Evolutionary conservation across 1,140 invertebrate species (phyloP).

Genomic region (Armadillidium nasatum): DNA sequence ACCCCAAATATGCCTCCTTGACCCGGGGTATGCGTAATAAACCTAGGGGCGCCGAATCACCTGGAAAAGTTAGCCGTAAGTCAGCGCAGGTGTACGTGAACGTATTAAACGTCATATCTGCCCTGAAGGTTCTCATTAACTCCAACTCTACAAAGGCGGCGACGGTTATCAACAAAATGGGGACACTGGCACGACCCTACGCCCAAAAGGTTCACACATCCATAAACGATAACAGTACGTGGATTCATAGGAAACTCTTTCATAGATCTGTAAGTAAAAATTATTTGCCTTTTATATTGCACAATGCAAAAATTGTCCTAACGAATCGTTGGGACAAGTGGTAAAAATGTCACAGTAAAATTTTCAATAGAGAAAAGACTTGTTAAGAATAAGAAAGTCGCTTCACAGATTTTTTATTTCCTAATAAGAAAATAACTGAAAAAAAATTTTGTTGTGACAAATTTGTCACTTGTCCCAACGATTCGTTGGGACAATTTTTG

Average conservation of each 20-base stretch:
- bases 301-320: too few relatives aligned
- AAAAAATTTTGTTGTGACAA: too few relatives aligned
- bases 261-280: constrained; percentile 38
- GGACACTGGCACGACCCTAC: constrained; percentile 41
- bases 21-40: constrained; percentile 33
- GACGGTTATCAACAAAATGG: constrained; percentile 39
- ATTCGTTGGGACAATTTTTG: too few relatives aligned
- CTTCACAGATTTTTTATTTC: too few relatives aligned
- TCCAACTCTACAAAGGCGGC: constrained; percentile 40
- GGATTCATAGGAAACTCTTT: constrained; percentile 42
- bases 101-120: constrained; percentile 40
- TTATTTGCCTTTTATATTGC: too few relatives aligned
- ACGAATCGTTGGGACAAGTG: too few relatives aligned
- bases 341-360: too few relatives aligned
- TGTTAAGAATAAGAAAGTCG: too few relatives aligned
- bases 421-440: too few relatives aligned
- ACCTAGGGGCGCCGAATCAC: constrained; percentile 31
- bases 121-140: constrained; percentile 42
- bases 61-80: constrained; percentile 38
- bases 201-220: constrained; percentile 35
- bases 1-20: constrained; percentile 40
- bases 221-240: constrained; percentile 35
- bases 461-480: too few relatives aligned
- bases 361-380: too few relatives aligned
- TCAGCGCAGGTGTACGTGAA: constrained; percentile 39